A percentile compares a stretch with the other conserved stretches of the same genome.
Conservation (phyloP, 2,113 vertebrate genomes). For the Falco punctatus region DNA sequence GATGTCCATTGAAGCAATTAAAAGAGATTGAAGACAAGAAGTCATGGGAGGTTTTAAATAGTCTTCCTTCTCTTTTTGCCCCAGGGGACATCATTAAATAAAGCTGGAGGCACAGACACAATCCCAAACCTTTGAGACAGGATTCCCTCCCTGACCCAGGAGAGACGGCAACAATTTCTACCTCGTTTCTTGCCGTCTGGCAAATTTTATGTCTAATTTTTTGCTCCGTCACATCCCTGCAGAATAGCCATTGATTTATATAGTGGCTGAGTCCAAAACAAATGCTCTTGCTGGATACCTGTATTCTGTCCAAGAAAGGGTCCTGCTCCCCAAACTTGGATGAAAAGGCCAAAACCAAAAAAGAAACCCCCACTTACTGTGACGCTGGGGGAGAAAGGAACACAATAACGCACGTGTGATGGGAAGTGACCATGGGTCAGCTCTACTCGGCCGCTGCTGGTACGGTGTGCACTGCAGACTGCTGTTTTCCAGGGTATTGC, state of each 20-base stretch:
- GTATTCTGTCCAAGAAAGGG: constrained; percentile 29
- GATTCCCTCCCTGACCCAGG: neutral
- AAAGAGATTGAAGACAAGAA: neutral
- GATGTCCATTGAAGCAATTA: neutral
- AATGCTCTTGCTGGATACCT: constrained; percentile 32
- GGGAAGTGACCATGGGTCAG: neutral
- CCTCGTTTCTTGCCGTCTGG: constrained; percentile 6
- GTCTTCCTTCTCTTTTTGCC: neutral
- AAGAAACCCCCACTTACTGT: neutral
- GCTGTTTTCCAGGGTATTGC: neutral
- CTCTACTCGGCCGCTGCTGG: neutral
- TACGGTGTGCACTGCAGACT: accelerated
- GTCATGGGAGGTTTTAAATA: neutral
- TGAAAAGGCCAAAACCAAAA: neutral
- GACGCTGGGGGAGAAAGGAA: neutral
- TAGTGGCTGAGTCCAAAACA: neutral
- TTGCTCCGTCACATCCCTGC: neutral
- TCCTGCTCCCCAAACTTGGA: neutral
- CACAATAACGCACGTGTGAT: neutral
- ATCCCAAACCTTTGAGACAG: constrained; percentile 22
- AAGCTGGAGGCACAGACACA: neutral
- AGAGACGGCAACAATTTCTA: neutral
- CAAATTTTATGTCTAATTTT: constrained; percentile 39
- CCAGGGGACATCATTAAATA: neutral
- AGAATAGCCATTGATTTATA: constrained; percentile 45